phyloP scores from a whole-genome alignment of 2,888 invertebrate species.

The Andrena hattorfiana region DNA sequence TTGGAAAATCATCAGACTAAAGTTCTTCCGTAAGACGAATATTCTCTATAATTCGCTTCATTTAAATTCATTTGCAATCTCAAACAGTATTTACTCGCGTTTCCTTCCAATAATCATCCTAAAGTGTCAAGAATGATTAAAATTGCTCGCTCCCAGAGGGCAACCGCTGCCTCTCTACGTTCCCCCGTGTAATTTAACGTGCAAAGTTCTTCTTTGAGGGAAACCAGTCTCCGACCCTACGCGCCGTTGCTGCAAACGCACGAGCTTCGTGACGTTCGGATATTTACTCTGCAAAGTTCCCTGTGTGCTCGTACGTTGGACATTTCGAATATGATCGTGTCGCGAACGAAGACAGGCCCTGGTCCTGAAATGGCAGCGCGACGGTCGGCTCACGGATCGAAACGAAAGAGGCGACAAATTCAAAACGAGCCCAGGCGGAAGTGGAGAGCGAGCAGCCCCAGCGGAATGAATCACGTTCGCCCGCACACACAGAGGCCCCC shows the following conservation, averaged over 20 bases:
- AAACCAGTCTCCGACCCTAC: not conserved
- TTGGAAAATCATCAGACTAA: too few relatives aligned
- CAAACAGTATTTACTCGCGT: too few relatives aligned
- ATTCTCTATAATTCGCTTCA: too few relatives aligned
- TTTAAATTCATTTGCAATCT: too few relatives aligned
- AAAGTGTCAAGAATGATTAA: conserved; percentile 1
- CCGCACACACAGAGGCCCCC: conserved; percentile 7
- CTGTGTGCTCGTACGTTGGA: not conserved
- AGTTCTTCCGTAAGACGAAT: too few relatives aligned
- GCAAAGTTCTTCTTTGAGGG: not conserved
- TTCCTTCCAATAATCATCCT: too few relatives aligned
- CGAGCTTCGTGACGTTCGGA: not conserved
- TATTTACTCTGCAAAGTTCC: not conserved
- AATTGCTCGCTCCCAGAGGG: not conserved
- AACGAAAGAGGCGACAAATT: conserved; percentile 59
- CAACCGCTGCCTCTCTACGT: not conserved
- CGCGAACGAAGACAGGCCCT: conserved; percentile 14
- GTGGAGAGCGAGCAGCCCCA: conserved; percentile 35
- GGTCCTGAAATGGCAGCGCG: not conserved
- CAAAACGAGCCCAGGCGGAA: conserved; percentile 45
- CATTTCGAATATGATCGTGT: not conserved
- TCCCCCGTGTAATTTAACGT: not conserved
- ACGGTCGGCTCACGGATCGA: conserved; percentile 41
- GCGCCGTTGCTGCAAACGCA: not conserved
- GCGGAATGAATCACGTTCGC: conserved; percentile 50